These are phyloP conservation scores for Ornithoptera alexandrae DNA, from an alignment of 2,888 invertebrate genomes.

Conservation along the genomic window DNA sequence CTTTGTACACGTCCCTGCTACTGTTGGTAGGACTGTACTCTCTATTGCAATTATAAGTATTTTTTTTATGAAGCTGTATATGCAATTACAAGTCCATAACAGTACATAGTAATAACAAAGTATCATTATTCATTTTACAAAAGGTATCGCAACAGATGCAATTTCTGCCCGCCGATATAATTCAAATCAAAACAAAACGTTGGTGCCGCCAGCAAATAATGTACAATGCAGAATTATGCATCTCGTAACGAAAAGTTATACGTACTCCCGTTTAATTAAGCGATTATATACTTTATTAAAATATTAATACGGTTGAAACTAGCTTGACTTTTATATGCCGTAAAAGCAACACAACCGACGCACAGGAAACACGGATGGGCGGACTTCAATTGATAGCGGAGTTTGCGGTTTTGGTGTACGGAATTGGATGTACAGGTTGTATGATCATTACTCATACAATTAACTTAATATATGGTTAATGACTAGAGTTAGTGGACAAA, in stretches of 20 bases:
- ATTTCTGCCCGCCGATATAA: conserved; percentile 21
- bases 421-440: conserved; percentile 43
- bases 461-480: conserved; percentile 14
- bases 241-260: not conserved
- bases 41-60: too few relatives aligned
- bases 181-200: conserved; percentile 30
- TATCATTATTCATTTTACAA: conserved; percentile 19
- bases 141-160: conserved; percentile 20
- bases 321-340: not conserved
- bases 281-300: conserved; percentile 8
- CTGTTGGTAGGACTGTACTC: too few relatives aligned
- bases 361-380: conserved; percentile 59
- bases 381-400: conserved; percentile 64
- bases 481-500: too few relatives aligned
- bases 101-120: not conserved
- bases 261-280: not conserved
- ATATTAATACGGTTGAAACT: not conserved
- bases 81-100: too few relatives aligned
- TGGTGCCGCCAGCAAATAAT: conserved; percentile 55
- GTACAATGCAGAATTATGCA: conserved; percentile 38
- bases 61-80: too few relatives aligned
- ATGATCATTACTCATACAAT: conserved; percentile 30
- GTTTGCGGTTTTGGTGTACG: conserved; percentile 55
- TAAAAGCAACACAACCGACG: conserved; percentile 17
- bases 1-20: too few relatives aligned